Evolutionary conservation across 1,140 invertebrate species (phyloP).

Genomic region (Vanessa atalanta): DNA sequence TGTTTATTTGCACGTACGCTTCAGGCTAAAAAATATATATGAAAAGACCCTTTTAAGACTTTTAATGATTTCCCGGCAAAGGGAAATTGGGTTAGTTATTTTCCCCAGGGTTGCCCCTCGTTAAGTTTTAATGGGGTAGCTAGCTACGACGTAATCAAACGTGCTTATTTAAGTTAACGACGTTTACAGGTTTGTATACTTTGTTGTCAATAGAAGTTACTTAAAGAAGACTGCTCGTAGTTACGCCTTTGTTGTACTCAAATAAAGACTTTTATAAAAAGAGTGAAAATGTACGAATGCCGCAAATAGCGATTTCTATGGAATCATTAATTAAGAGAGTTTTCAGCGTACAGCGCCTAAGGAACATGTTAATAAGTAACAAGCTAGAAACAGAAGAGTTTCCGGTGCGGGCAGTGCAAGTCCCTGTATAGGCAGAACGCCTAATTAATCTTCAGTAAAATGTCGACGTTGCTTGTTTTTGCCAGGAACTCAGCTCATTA

Average conservation of each 20-base stretch:
- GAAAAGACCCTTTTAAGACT: conserved; percentile 81
- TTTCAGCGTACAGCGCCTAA: conserved; percentile 43
- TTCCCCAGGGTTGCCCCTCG: conserved; percentile 78
- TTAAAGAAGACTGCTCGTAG: conserved; percentile 47
- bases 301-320: conserved; percentile 27
- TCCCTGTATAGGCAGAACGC: conserved; percentile 67
- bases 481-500: conserved; percentile 78
- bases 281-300: conserved; percentile 31
- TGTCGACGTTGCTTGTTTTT: conserved; percentile 75
- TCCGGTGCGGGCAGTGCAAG: conserved; percentile 54
- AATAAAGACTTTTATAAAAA: conserved; percentile 42
- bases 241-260: conserved; percentile 44
- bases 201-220: conserved; percentile 73
- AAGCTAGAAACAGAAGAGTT: conserved; percentile 57
- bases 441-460: conserved; percentile 79
- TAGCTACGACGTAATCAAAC: conserved; percentile 80
- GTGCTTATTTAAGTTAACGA: conserved; percentile 80
- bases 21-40: conserved; percentile 76
- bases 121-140: conserved; percentile 81
- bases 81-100: conserved; percentile 81
- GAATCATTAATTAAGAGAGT: conserved; percentile 46
- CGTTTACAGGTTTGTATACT: conserved; percentile 71
- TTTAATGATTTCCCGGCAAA: conserved; percentile 81
- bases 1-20: conserved; percentile 81
- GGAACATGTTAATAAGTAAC: conserved; percentile 57